Conservation (phyloP, 2,113 vertebrate species). For the Falco punctatus region DNA sequence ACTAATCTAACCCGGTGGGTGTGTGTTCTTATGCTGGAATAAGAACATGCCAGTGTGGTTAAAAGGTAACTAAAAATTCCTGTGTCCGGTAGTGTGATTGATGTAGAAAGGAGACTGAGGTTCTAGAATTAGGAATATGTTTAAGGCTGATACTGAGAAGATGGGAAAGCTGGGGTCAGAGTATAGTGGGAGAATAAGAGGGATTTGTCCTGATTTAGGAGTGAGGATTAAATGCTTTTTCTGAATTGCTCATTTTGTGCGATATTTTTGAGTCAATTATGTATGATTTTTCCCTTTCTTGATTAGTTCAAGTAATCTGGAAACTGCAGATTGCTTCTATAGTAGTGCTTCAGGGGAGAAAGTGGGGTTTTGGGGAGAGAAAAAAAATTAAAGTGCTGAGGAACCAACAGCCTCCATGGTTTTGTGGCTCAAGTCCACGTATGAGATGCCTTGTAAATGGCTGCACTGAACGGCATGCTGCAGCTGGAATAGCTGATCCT, state of each 20-base stretch:
- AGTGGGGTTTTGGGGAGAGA: not conserved
- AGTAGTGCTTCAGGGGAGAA: not conserved
- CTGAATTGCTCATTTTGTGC: not conserved
- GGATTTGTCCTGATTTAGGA: not conserved
- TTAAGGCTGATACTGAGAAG: not conserved
- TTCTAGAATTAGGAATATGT: not conserved
- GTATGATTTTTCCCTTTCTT: not conserved
- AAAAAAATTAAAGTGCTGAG: not conserved
- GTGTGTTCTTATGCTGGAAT: not conserved
- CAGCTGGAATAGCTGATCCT: not conserved
- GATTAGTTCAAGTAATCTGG: not conserved
- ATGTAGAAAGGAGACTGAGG: not conserved
- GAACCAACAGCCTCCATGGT: not conserved
- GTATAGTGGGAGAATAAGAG: not conserved
- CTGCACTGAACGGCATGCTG: not conserved
- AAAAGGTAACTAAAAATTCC: not conserved
- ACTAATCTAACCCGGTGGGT: not conserved
- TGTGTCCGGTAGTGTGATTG: accelerated
- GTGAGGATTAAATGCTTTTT: not conserved
- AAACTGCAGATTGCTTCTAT: not conserved
- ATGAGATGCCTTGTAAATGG: not conserved
- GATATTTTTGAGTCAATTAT: not conserved
- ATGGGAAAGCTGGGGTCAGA: not conserved
- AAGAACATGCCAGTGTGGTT: not conserved
- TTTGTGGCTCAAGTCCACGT: not conserved